These are phyloP conservation scores for Eremophila alpestris DNA, from an alignment of 2,797 vertebrate genomes.

Conservation along the genomic window DNA sequence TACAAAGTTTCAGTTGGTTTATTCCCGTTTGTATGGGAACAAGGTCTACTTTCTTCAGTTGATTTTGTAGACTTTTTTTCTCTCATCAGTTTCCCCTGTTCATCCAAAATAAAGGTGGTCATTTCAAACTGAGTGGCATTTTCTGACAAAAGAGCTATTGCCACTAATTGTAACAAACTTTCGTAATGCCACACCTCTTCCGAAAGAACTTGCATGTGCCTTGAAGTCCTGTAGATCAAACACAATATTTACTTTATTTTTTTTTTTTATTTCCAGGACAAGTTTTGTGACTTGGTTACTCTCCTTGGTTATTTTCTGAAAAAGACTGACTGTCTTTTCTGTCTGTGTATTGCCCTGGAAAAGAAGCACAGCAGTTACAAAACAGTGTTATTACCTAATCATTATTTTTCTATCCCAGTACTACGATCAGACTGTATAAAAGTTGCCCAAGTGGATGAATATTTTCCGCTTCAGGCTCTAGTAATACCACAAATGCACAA, in stretches of 20 bases:
- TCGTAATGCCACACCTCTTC: background rate
- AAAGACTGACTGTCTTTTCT: background rate
- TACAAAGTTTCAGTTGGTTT: background rate
- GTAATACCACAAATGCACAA: background rate
- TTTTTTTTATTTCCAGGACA: background rate
- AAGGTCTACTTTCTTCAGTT: background rate
- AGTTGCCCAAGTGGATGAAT: background rate
- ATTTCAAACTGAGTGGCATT: background rate
- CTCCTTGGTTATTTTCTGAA: background rate
- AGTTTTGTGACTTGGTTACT: background rate
- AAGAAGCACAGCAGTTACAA: background rate
- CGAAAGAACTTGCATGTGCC: background rate
- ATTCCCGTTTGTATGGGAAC: background rate
- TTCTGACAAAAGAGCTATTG: background rate
- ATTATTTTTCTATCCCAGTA: background rate
- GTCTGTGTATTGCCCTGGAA: background rate
- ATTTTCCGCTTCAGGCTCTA: background rate
- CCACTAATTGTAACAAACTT: background rate
- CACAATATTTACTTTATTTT: background rate
- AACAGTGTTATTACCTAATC: background rate
- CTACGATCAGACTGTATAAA: background rate
- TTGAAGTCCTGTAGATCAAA: background rate
- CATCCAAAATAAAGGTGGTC: rapidly evolving
- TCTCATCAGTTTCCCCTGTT: background rate
- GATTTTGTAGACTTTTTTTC: background rate